Conservation (phyloP, 2,888 invertebrate genomes). For the Chloroclystis v-ata region DNA sequence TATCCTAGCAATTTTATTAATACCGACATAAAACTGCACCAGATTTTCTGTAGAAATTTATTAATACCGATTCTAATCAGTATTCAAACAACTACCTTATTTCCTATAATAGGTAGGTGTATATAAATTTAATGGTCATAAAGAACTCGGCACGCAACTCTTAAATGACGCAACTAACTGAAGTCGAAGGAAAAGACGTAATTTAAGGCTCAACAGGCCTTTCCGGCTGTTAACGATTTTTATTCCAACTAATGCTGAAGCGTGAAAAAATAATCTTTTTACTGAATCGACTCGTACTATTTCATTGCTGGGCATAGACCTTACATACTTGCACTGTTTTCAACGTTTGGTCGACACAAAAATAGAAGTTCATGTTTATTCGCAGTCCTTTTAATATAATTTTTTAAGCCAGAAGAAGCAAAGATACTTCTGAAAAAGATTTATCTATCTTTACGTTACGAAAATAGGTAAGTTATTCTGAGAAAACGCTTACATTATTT, state of each 20-base stretch:
- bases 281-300: no score
- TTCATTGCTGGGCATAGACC: no score
- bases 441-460: slow-evolving; percentile 17
- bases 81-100: slow-evolving; percentile 68
- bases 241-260: slow-evolving; percentile 57
- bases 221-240: slow-evolving; percentile 71
- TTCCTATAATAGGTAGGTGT: slow-evolving; percentile 60
- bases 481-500: slow-evolving; percentile 30
- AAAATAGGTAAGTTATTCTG: slow-evolving; percentile 25
- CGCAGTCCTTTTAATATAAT: no score
- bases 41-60: slow-evolving; percentile 46
- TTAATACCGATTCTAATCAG: slow-evolving; percentile 57
- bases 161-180: slow-evolving; percentile 64
- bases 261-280: no score
- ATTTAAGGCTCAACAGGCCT: slow-evolving; percentile 73
- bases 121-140: slow-evolving; percentile 68
- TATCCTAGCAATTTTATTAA: slow-evolving; percentile 22
- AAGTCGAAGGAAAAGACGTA: slow-evolving; percentile 64
- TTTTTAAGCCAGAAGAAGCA: no score
- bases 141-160: slow-evolving; percentile 63
- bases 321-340: no score
- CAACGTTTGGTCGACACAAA: no score
- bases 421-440: slow-evolving; percentile 14
- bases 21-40: slow-evolving; percentile 15
- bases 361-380: no score